Evolutionary conservation across 2,113 vertebrate species (phyloP).

Genomic region (Psilopogon haemacephalus): DNA sequence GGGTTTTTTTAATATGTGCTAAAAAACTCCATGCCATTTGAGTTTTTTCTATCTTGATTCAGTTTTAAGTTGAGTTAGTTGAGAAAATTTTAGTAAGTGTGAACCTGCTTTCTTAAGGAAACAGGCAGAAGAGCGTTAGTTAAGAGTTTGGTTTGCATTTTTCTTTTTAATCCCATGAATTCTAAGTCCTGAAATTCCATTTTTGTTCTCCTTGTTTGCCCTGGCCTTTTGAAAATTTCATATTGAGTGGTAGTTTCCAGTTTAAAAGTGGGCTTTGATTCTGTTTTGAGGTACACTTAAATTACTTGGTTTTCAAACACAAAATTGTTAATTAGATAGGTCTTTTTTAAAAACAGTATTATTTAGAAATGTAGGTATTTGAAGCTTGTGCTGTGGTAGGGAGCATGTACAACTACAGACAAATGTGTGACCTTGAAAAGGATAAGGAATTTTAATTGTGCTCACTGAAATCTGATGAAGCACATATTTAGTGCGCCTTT

Average conservation of each 20-base stretch:
- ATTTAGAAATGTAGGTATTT: not conserved
- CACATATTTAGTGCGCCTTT: not conserved
- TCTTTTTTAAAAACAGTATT: not conserved
- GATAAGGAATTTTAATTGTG: not conserved
- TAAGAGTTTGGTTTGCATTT: fast-evolving
- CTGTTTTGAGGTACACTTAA: fast-evolving
- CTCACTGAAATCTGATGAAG: not conserved
- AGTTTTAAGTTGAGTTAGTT: not conserved
- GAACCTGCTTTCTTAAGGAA: not conserved
- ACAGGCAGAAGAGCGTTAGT: fast-evolving
- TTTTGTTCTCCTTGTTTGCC: not conserved
- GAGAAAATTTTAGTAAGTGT: fast-evolving
- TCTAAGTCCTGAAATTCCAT: not conserved
- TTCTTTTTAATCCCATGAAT: not conserved
- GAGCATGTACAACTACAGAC: not conserved
- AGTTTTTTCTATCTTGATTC: not conserved
- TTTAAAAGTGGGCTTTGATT: not conserved
- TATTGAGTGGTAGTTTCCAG: not conserved
- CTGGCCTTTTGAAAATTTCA: not conserved
- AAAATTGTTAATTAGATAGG: fast-evolving
- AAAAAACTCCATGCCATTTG: not conserved
- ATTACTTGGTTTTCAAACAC: not conserved
- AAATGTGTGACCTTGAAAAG: not conserved
- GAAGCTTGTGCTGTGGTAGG: not conserved
- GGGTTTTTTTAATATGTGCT: not conserved